Evolutionary conservation across 2,888 invertebrate genomes (phyloP).

Genomic region (Uloborus plumipes): DNA sequence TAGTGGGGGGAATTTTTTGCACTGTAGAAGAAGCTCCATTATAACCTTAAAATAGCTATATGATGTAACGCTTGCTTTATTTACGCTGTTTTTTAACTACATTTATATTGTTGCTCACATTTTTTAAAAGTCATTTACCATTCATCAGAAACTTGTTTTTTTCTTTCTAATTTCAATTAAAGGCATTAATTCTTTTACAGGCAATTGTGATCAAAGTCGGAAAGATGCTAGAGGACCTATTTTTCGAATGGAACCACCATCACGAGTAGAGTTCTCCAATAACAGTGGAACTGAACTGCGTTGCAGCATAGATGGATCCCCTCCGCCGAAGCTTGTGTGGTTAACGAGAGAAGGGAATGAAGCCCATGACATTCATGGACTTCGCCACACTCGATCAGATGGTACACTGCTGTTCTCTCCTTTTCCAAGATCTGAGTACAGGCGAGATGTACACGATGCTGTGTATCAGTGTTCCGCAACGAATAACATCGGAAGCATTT

Average conservation of each 20-base stretch:
- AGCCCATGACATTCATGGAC: constrained; percentile 68
- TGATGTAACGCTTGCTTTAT: too few relatives aligned
- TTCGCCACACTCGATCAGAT: constrained; percentile 70
- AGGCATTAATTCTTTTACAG: neutral
- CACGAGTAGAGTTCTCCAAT: constrained; percentile 52
- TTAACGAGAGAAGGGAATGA: constrained; percentile 68
- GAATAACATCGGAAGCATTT: constrained; percentile 69
- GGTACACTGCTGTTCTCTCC: constrained; percentile 70
- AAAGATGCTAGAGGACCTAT: constrained; percentile 43
- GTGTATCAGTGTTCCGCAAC: constrained; percentile 70
- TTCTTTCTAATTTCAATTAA: neutral
- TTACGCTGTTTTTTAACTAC: too few relatives aligned
- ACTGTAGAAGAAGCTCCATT: too few relatives aligned
- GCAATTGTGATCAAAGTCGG: constrained; percentile 17
- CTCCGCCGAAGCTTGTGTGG: constrained; percentile 46
- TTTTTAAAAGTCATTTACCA: too few relatives aligned
- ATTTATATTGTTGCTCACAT: too few relatives aligned
- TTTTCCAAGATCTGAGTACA: constrained; percentile 68
- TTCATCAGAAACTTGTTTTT: too few relatives aligned
- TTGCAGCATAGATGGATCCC: constrained; percentile 43
- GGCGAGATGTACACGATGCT: constrained; percentile 69
- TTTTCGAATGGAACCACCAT: constrained; percentile 43
- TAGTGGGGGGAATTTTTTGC: too few relatives aligned
- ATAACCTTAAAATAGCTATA: too few relatives aligned
- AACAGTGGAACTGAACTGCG: constrained; percentile 53